Evolutionary conservation across 2,113 vertebrate genomes (phyloP), one percentile per base, ranked within the genome.

Genomic region (Cryptomyrus ogoouensis): DNA sequence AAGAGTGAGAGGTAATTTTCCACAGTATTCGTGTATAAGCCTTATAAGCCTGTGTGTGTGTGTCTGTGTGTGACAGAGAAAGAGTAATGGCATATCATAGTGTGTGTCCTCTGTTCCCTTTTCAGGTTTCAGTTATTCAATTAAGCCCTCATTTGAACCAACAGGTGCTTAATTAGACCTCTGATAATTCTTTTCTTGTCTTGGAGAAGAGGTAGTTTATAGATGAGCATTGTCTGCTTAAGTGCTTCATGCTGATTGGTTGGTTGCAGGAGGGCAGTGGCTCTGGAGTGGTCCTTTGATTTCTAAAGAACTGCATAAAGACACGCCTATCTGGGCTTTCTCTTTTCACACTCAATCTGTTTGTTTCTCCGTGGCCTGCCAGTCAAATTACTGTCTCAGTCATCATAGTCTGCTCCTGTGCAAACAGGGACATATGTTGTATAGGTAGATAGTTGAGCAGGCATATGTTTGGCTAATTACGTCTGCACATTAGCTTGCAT

Each of bases 11-110:
- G 62, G 10, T 13, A 31, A 31, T 70, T 70, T 70, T 70, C n/a
- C 10, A 46, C 27, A 83, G 6, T 87, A 5, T 86, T 35, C 52
- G 10, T 88, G 7, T 89, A 12, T 77, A 19, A 83, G 87, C 89
- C 39, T 56, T 84, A 19, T 86, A 27, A 87, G 88, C 89, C 39
- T 74, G 27, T 66, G 62, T 31, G 91, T 91, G 91, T 89, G 77
- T 88, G 44, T 88, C 58, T 85, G 31, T 88, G 35, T 88, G 86
- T 92, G 56, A 91, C 9, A 92, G 90, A 94, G 91, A 95, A 93
- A 92, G 93, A 94, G 80, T 94, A 52, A 87, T 53, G 49, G 49
- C 83, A 84, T 35, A 24, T 24, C 83, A 47, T 87, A 52, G 93
- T 93, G 93, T 95, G 88, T 86, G 39, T 90, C 17, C 50, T 88